These are phyloP conservation scores for Balaeniceps rex DNA, from an alignment of 2,113 vertebrate species.

Conservation along the genomic window DNA sequence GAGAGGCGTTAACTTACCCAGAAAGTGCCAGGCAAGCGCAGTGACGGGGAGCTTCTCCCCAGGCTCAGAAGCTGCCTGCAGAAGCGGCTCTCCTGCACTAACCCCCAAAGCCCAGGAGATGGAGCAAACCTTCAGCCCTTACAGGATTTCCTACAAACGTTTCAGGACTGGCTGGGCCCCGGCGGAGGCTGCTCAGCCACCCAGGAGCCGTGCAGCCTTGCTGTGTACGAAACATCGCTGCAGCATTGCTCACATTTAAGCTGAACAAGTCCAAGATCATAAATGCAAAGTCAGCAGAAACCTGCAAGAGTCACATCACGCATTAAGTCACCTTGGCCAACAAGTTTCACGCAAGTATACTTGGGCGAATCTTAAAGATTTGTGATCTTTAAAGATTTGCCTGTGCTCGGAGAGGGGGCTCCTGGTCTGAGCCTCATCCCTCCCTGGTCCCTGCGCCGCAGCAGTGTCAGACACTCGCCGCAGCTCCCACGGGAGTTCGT, in stretches of 20 bases:
- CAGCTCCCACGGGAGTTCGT: not conserved
- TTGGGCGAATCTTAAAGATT: not conserved
- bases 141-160: fast-evolving
- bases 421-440: not conserved
- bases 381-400: not conserved
- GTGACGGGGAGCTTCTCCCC: not conserved
- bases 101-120: slow-evolving; percentile 11
- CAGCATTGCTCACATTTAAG: not conserved
- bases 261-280: not conserved
- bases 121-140: not conserved
- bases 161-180: fast-evolving
- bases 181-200: not conserved
- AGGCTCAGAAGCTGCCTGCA: not conserved
- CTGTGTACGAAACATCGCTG: not conserved
- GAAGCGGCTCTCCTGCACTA: not conserved
- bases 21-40: fast-evolving
- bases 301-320: not conserved
- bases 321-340: not conserved
- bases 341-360: fast-evolving
- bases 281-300: not conserved
- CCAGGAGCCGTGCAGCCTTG: not conserved
- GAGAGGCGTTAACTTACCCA: not conserved
- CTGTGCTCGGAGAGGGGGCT: not conserved
- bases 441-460: not conserved
- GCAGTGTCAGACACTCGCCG: not conserved